Evolutionary conservation across 2,113 vertebrate species (phyloP).

Genomic region (Perccottus glenii): DNA sequence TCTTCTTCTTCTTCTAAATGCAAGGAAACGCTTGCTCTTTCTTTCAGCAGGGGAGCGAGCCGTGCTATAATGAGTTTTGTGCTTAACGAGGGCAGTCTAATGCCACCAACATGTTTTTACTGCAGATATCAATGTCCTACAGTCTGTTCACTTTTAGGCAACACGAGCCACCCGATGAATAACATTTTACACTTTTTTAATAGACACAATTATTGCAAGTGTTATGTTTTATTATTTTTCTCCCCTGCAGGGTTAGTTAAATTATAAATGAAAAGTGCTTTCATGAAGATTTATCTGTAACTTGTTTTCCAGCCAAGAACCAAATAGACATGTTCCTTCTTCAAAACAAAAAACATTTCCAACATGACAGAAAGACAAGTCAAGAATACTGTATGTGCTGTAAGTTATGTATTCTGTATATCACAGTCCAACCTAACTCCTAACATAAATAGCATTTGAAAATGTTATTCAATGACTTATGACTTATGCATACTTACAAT

Average conservation of each 20-base stretch:
- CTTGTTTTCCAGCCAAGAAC: conserved; percentile 31
- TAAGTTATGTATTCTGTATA: no score
- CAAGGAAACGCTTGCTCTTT: conserved; percentile 58
- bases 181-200: conserved; percentile 52
- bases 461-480: no score
- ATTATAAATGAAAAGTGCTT: conserved; percentile 44
- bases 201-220: conserved; percentile 39
- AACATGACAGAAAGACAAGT: not conserved
- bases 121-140: conserved; percentile 65
- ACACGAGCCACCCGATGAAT: conserved; percentile 42
- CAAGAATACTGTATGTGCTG: not conserved
- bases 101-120: conserved; percentile 64
- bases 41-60: conserved; percentile 56
- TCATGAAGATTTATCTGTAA: conserved; percentile 34
- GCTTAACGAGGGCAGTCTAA: conserved; percentile 65
- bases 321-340: conserved; percentile 14
- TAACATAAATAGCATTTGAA: no score
- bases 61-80: conserved; percentile 67
- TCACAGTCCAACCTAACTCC: no score
- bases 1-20: conserved; percentile 26
- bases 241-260: conserved; percentile 27
- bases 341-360: not conserved
- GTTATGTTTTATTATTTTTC: conserved; percentile 1
- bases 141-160: conserved; percentile 58
- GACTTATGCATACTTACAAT: no score